These are phyloP conservation scores for Sialis fuliginosa DNA, from an alignment of 2,888 invertebrate species.

Conservation along the genomic window DNA sequence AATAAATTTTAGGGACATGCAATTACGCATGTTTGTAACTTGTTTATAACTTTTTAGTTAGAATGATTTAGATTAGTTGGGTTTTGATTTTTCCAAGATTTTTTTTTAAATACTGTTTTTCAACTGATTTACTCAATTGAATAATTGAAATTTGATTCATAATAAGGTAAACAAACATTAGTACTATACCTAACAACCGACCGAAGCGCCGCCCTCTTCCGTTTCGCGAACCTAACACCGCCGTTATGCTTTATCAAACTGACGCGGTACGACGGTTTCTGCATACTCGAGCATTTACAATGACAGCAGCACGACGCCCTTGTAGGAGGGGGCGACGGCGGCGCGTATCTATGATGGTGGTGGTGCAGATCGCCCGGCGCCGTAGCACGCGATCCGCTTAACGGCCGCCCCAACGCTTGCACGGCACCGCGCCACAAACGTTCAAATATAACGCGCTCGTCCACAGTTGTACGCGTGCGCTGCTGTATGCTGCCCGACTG, in stretches of 20 bases:
- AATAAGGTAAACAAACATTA: too few species aligned
- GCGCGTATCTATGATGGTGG: neutral
- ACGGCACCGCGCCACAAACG: constrained; percentile 47
- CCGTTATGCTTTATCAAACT: constrained; percentile 15
- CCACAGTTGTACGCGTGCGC: constrained; percentile 26
- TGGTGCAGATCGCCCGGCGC: neutral
- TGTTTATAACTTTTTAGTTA: too few species aligned
- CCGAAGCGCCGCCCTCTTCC: constrained; percentile 37
- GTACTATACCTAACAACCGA: constrained; percentile 44
- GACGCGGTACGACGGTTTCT: constrained; percentile 21
- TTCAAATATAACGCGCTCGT: constrained; percentile 50
- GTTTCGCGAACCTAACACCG: constrained; percentile 31
- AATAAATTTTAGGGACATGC: too few species aligned
- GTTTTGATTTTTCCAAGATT: too few species aligned
- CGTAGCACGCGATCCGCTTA: neutral
- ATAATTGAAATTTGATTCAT: too few species aligned
- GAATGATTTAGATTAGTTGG: too few species aligned
- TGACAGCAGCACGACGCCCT: constrained; percentile 25
- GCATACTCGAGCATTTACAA: constrained; percentile 29
- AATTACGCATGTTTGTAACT: too few species aligned
- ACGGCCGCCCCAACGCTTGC: constrained; percentile 19
- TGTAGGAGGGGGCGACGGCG: constrained; percentile 13
- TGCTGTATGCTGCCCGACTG: constrained; percentile 11
- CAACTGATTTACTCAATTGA: too few species aligned
- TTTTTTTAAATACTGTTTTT: too few species aligned